Evolutionary conservation across 2,797 vertebrate genomes (phyloP).

Genomic region (Crocidura indochinensis): DNA sequence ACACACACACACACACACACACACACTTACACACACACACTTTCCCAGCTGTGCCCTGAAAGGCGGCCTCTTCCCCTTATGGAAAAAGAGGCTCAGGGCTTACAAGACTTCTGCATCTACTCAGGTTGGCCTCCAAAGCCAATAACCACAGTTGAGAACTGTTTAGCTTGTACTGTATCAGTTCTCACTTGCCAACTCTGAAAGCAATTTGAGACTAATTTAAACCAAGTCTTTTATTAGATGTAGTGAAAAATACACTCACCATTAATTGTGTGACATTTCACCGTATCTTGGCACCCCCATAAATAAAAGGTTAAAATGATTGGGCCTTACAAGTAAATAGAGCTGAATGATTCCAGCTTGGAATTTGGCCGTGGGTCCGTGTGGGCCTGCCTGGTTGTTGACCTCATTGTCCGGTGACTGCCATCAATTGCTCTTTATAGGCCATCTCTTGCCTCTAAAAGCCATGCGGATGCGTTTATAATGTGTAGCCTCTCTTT

Average conservation of each 20-base stretch:
- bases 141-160: neutral
- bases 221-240: constrained; percentile 23
- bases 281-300: constrained; percentile 9
- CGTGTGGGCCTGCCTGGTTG: constrained; percentile 45
- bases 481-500: constrained; percentile 1
- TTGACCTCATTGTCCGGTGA: constrained; percentile 71
- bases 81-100: neutral
- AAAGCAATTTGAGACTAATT: constrained; percentile 62
- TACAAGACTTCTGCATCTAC: neutral
- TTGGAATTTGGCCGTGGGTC: constrained; percentile 4
- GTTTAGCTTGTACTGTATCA: neutral
- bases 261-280: constrained; percentile 24
- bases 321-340: constrained; percentile 7
- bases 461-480: constrained; percentile 11
- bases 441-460: constrained; percentile 25
- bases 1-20: too few relatives aligned
- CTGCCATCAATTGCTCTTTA: neutral
- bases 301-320: constrained; percentile 54
- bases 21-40: too few relatives aligned
- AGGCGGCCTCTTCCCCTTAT: neutral
- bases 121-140: neutral
- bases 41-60: accelerated
- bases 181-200: constrained; percentile 42
- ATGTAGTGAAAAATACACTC: constrained; percentile 53
- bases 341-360: constrained; percentile 52